phyloP scores from a whole-genome alignment of 2,888 invertebrate species.

The Osmoderma eremita region DNA sequence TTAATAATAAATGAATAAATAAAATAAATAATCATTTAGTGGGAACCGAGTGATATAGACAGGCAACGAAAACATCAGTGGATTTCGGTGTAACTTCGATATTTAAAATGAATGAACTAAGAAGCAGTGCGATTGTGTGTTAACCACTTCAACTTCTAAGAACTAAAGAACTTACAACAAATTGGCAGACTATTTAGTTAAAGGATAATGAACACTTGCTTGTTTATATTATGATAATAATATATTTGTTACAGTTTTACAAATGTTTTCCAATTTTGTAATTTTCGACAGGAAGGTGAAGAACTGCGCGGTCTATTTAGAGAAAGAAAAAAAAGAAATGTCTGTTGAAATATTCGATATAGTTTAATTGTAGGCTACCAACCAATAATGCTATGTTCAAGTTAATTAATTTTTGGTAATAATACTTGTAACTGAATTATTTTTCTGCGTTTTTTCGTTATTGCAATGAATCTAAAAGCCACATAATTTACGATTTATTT shows the following conservation, averaged over 20 bases:
- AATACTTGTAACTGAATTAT: slow-evolving; percentile 2
- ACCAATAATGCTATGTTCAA: slow-evolving; percentile 52
- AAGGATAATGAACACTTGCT: slow-evolving; percentile 55
- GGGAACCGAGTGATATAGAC: slow-evolving; percentile 51
- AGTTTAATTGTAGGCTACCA: slow-evolving; percentile 57
- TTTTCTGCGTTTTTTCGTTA: background rate
- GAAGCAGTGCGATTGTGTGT: slow-evolving; percentile 52
- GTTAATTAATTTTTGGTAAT: slow-evolving; percentile 23
- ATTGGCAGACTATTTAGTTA: slow-evolving; percentile 56
- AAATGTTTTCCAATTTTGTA: slow-evolving; percentile 58
- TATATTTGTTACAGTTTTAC: slow-evolving; percentile 56
- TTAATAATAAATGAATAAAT: slow-evolving; percentile 28
- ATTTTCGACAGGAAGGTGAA: slow-evolving; percentile 51
- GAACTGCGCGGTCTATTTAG: slow-evolving; percentile 55
- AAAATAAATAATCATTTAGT: slow-evolving; percentile 30
- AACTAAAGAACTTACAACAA: slow-evolving; percentile 58
- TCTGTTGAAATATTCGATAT: slow-evolving; percentile 58
- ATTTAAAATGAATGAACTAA: slow-evolving; percentile 45
- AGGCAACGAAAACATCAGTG: slow-evolving; percentile 52
- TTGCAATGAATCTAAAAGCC: slow-evolving; percentile 1
- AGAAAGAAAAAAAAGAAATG: slow-evolving; percentile 44
- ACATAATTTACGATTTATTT: slow-evolving; percentile 20
- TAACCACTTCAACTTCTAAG: slow-evolving; percentile 45
- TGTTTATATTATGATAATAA: slow-evolving; percentile 50
- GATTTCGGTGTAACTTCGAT: slow-evolving; percentile 44